Conservation (phyloP, 2,797 vertebrate genomes). For the Myotis planiceps region DNA sequence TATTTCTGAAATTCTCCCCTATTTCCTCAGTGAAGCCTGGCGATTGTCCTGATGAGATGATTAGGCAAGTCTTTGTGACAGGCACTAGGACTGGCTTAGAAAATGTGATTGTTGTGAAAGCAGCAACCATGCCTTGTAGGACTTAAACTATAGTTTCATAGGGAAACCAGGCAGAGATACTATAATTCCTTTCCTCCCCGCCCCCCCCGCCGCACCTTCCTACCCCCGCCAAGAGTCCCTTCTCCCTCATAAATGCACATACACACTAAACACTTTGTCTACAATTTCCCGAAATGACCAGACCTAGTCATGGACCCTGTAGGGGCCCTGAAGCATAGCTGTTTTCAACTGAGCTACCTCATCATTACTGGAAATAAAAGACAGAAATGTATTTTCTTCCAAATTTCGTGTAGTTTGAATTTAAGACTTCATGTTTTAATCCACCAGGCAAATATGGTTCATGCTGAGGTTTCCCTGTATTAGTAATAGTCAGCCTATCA, state of each 20-base stretch:
- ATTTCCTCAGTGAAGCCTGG: background rate
- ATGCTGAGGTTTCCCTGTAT: background rate
- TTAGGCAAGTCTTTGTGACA: background rate
- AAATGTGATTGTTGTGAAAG: conserved; percentile 39
- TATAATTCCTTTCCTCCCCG: background rate
- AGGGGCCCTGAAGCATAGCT: background rate
- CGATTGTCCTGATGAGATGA: conserved; percentile 30
- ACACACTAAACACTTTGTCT: background rate
- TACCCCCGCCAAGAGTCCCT: background rate
- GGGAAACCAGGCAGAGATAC: background rate
- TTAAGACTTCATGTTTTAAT: conserved; percentile 22
- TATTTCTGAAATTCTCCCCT: background rate
- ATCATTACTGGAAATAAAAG: conserved; percentile 7
- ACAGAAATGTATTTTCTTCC: background rate
- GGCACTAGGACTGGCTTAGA: background rate
- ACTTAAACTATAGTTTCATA: conserved; percentile 3
- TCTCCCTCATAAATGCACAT: background rate
- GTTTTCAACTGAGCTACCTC: conserved; percentile 14
- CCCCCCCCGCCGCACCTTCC: no score
- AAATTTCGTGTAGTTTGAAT: conserved; percentile 17
- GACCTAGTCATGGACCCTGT: background rate
- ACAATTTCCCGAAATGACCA: background rate
- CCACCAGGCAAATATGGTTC: background rate
- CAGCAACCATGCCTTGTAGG: background rate
- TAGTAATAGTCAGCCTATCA: background rate